Evolutionary conservation across 2,888 invertebrate species (phyloP), one percentile per base, ranked within the genome.

Genomic region (Stenodera caucasica): DNA sequence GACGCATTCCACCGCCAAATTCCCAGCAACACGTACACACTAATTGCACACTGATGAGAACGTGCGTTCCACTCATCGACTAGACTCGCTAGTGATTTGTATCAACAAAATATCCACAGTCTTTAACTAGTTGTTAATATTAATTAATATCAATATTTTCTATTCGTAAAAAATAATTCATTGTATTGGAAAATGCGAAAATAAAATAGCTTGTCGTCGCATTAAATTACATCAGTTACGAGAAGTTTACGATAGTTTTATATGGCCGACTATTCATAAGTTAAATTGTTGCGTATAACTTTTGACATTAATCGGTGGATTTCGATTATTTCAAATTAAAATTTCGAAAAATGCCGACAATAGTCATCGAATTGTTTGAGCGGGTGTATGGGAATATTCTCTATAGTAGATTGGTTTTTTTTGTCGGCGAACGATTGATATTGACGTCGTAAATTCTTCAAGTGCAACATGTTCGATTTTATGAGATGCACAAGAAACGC

Each of bases 41-140:
- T 79, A 79, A 80, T 80, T 79, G 78, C 78, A 70, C 73, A 71
- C 75, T 80, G 77, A 78, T 77, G 77, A 75, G 77, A 77, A 80
- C 78, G 79, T 78, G 78, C 77, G 75, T 76, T 77, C 73, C 72
- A 74, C 76, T 75, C 76, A 77, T 77, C 75, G 75, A 74, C 72
- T 69, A 71, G 71, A 74, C 9, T 45, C 9, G 75, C 77, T 71
- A 72, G 71, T 74, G 72, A 77, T 76, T 76, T 75, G 71, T 69
- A 69, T 67, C 68, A 67, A 68, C 64, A 70, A 72, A 70, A 71
- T 71, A 69, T 64, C 67, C 66, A 62, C 63, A 68, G 71, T 70
- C 66, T 35, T 33, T 52, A 33, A 33, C 52, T 18, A 15, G 21
- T 32, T 8, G 12, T 33, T 52, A 30, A 11, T 30, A 11, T 30